Percentiles rank a stretch among this genome's conserved stretches.
phyloP scores from a whole-genome alignment of 2,113 vertebrate species.

The Grus americana region DNA sequence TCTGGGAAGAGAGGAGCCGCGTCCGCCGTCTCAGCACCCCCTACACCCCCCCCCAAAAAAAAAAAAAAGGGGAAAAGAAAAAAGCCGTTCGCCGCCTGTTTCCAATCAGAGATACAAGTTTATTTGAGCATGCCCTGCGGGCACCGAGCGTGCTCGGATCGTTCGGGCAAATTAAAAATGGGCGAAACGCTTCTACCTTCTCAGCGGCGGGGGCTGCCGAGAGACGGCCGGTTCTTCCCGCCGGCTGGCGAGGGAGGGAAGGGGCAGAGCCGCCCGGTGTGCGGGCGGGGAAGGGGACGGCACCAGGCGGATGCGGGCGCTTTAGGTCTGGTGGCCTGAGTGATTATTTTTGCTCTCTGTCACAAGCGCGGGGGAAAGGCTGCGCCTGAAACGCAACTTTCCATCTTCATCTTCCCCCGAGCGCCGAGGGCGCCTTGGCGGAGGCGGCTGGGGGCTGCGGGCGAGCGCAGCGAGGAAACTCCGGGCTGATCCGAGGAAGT shows the following conservation, averaged over 20 bases:
- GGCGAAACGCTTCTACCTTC: constrained; percentile 73
- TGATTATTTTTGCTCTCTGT: neutral
- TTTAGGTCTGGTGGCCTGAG: neutral
- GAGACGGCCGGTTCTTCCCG: constrained; percentile 32
- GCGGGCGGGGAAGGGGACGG: neutral
- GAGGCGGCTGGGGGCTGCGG: neutral
- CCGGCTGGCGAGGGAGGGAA: neutral
- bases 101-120: constrained; percentile 79
- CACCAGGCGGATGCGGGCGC: neutral
- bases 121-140: constrained; percentile 75
- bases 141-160: constrained; percentile 74
- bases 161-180: constrained; percentile 75
- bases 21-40: neutral
- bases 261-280: neutral
- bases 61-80: no score
- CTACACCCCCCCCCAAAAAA: no score
- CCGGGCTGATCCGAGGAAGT: neutral
- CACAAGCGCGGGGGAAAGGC: neutral
- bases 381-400: neutral
- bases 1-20: constrained; percentile 32
- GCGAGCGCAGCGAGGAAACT: neutral
- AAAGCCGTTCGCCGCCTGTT: constrained; percentile 68
- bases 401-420: neutral
- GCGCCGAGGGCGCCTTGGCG: neutral
- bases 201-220: constrained; percentile 65